A percentile compares a stretch with the other conserved stretches of the same genome.
phyloP scores from a whole-genome alignment of 2,888 invertebrate genomes.

The Odontocolon sp. region DNA sequence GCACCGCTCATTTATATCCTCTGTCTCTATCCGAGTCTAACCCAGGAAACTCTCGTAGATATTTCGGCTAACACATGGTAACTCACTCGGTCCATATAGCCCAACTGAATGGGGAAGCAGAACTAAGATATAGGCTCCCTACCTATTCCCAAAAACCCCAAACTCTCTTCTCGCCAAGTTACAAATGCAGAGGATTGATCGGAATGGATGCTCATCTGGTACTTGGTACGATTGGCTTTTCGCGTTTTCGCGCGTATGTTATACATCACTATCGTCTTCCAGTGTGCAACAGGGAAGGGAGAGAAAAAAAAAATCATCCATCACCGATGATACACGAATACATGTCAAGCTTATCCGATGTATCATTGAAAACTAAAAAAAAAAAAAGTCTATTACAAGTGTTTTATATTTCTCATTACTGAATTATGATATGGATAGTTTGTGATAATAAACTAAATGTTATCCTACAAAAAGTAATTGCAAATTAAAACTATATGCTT shows the following conservation, averaged over 20 bases:
- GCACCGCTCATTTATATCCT: constrained; percentile 79
- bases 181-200: constrained; percentile 65
- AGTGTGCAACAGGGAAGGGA: neutral
- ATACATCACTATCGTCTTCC: constrained; percentile 43
- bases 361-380: neutral
- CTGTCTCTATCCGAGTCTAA: constrained; percentile 63
- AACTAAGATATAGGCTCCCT: constrained; percentile 49
- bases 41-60: constrained; percentile 73
- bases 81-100: constrained; percentile 60
- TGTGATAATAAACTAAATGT: no score
- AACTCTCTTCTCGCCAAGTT: constrained; percentile 58
- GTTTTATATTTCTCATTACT: no score
- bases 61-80: constrained; percentile 71
- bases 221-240: constrained; percentile 63
- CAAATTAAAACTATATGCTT: no score
- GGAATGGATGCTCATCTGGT: constrained; percentile 55
- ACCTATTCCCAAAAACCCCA: constrained; percentile 27
- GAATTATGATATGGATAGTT: no score
- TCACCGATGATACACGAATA: constrained; percentile 40
- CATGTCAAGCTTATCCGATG: constrained; percentile 19
- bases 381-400: no score
- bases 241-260: constrained; percentile 53
- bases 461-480: no score
- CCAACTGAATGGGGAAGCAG: constrained; percentile 34
- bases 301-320: constrained; percentile 36